These are phyloP conservation scores for Allophyes oxyacanthae DNA, from an alignment of 2,888 invertebrate species.

Conservation along the genomic window DNA sequence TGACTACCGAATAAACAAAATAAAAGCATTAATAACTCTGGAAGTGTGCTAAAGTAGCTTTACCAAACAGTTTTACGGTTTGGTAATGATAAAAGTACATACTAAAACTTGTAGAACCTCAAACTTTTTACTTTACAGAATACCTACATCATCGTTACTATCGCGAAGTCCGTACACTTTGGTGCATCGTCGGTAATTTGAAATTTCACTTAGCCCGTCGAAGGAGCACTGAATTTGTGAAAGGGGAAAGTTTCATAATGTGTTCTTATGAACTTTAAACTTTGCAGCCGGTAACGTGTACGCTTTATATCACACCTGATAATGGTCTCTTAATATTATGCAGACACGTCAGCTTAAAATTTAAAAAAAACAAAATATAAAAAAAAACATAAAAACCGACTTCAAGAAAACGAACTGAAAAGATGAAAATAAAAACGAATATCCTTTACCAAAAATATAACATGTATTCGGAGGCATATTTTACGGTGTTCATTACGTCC, in stretches of 20 bases:
- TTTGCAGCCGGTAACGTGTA: slow-evolving; percentile 44
- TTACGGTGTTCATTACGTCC: too few species aligned
- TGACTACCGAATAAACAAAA: neutral
- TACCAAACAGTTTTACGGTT: slow-evolving; percentile 26
- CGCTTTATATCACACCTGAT: slow-evolving; percentile 19
- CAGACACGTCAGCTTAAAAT: neutral
- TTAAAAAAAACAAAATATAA: too few species aligned
- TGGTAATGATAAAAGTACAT: slow-evolving; percentile 29
- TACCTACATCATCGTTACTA: slow-evolving; percentile 37
- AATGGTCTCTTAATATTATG: slow-evolving; percentile 6
- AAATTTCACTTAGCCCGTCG: slow-evolving; percentile 64
- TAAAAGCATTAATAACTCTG: neutral
- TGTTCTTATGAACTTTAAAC: slow-evolving; percentile 50
- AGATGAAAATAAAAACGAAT: too few species aligned
- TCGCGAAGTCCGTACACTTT: slow-evolving; percentile 50
- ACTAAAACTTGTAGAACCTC: slow-evolving; percentile 27
- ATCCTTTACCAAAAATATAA: too few species aligned
- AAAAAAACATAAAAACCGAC: too few species aligned
- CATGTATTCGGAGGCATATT: too few species aligned
- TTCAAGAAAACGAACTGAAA: too few species aligned
- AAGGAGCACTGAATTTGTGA: slow-evolving; percentile 59
- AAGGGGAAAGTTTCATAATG: slow-evolving; percentile 58
- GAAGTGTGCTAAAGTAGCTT: neutral
- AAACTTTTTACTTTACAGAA: slow-evolving; percentile 60
- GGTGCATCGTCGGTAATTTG: slow-evolving; percentile 60